A percentile compares a stretch with the other conserved stretches of the same genome.
Conservation (phyloP, 2,797 vertebrate genomes). For the Sebastes nivosus region DNA sequence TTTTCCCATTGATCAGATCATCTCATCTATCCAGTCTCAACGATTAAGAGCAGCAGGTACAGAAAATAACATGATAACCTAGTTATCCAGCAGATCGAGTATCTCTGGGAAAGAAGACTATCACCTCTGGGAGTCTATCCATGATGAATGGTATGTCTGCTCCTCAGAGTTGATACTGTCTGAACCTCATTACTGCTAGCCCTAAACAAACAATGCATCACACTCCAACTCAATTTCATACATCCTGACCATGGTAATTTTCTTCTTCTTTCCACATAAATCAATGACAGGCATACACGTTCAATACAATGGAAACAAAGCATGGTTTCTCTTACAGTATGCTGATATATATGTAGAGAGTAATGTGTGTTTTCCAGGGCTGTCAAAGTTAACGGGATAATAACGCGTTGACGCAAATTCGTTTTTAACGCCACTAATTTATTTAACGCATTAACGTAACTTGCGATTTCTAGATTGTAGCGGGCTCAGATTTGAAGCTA, state of each 20-base stretch:
- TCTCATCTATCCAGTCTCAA: slow-evolving; percentile 28
- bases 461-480: no score
- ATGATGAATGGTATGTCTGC: slow-evolving; percentile 75
- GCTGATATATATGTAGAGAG: background rate
- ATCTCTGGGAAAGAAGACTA: slow-evolving; percentile 58
- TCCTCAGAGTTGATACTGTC: slow-evolving; percentile 70
- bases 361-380: background rate
- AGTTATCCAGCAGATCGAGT: slow-evolving; percentile 59
- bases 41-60: slow-evolving; percentile 39
- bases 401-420: no score
- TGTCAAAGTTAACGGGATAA: no score
- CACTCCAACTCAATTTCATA: slow-evolving; percentile 80
- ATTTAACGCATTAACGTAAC: no score
- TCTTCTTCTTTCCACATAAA: slow-evolving; percentile 71
- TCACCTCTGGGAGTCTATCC: slow-evolving; percentile 67
- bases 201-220: slow-evolving; percentile 81
- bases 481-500: no score
- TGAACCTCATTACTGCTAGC: slow-evolving; percentile 75
- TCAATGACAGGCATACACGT: slow-evolving; percentile 71
- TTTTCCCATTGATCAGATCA: slow-evolving; percentile 22
- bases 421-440: no score
- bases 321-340: slow-evolving; percentile 24
- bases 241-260: slow-evolving; percentile 76
- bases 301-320: slow-evolving; percentile 43
- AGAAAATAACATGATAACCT: slow-evolving; percentile 64